Conservation (phyloP, 2,113 vertebrate species). For the Phocoena sinus region DNA sequence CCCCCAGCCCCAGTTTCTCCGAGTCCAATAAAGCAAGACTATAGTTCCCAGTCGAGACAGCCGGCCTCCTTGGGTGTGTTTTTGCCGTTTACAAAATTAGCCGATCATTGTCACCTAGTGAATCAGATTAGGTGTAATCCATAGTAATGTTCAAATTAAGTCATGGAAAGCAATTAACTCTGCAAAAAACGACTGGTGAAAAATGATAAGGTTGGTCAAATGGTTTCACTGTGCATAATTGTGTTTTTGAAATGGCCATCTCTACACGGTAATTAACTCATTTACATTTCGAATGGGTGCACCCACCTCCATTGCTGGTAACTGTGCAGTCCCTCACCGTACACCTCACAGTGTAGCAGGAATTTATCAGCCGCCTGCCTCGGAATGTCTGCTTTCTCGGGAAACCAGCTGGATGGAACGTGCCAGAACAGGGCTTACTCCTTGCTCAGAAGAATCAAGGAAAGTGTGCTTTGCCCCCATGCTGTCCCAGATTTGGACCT, state of each 20-base stretch:
- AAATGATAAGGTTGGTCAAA: background rate
- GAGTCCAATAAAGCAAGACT: background rate
- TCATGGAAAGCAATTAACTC: constrained; percentile 28
- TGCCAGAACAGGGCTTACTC: background rate
- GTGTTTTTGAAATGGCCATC: constrained; percentile 11
- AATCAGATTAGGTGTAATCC: constrained; percentile 23
- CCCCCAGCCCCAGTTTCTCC: constrained; percentile 23
- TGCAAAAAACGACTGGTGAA: constrained; percentile 19
- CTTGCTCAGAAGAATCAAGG: background rate
- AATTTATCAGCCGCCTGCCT: background rate
- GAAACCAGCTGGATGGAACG: background rate
- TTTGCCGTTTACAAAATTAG: background rate
- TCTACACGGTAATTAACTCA: constrained; percentile 20
- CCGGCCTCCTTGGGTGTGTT: background rate
- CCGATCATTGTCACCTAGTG: background rate
- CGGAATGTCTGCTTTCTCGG: background rate
- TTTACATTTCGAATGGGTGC: constrained; percentile 39
- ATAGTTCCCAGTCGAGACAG: constrained; percentile 19
- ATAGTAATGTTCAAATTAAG: background rate
- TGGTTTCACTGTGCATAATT: constrained; percentile 28
- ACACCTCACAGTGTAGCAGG: background rate
- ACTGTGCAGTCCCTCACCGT: background rate
- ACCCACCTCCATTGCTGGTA: background rate
- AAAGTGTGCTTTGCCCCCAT: background rate
- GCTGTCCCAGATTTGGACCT: background rate